Evolutionary conservation across 2,113 vertebrate genomes (phyloP).

Genomic region (Aix galericulata): DNA sequence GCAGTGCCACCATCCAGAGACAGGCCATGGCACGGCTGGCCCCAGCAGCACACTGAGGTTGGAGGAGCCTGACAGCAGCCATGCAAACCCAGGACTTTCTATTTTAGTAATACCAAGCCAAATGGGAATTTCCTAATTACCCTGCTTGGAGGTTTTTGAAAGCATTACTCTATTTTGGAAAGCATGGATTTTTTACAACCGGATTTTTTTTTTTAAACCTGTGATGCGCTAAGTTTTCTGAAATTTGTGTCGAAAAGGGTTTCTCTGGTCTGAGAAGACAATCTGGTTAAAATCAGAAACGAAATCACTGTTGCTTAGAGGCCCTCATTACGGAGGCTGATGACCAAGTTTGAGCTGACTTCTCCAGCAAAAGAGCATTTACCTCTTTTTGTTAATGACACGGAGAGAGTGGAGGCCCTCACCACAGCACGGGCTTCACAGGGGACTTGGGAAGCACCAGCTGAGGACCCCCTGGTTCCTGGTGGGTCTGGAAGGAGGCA

Average conservation of each 20-base stretch:
- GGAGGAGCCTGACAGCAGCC: background rate
- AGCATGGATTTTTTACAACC: background rate
- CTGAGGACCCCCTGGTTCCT: background rate
- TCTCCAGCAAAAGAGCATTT: background rate
- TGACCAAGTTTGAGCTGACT: background rate
- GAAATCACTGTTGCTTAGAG: background rate
- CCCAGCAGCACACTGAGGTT: background rate
- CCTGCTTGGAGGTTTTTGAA: background rate
- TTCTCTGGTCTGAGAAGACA: background rate
- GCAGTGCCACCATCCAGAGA: background rate
- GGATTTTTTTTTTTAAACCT: background rate
- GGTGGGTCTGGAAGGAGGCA: background rate
- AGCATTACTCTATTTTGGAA: background rate
- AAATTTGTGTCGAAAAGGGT: background rate
- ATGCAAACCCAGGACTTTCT: background rate
- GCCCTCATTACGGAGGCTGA: background rate
- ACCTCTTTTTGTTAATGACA: background rate
- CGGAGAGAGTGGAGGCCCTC: background rate
- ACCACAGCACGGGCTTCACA: fast-evolving
- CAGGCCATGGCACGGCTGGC: fast-evolving
- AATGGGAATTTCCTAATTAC: background rate
- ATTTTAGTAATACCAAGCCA: background rate
- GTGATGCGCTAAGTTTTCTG: background rate
- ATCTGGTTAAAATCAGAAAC: background rate
- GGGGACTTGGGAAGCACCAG: background rate